These are phyloP conservation scores for Clupea harengus DNA, from an alignment of 2,113 vertebrate genomes.

Conservation along the genomic window DNA sequence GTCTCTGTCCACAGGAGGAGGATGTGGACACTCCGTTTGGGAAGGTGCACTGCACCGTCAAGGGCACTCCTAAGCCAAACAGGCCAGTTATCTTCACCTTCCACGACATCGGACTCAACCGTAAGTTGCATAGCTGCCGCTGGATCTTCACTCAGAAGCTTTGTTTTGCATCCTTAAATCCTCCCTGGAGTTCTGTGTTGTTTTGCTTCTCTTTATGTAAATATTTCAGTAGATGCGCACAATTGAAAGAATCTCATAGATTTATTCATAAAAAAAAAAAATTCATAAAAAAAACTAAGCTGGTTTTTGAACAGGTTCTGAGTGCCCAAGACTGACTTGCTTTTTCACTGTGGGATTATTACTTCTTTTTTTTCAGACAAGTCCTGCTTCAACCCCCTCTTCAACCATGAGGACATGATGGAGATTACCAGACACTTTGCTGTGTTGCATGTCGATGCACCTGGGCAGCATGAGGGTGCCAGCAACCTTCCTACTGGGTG, in stretches of 20 bases:
- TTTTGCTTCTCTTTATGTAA: background rate
- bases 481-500: slow-evolving; percentile 81
- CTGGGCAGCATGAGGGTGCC: slow-evolving; percentile 89
- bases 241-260: background rate
- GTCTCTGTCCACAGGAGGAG: slow-evolving; percentile 76
- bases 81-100: slow-evolving; percentile 88
- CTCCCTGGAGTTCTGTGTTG: background rate
- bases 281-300: background rate
- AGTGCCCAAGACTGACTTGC: background rate
- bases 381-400: slow-evolving; percentile 86
- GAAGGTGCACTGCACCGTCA: slow-evolving; percentile 82
- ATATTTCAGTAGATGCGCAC: background rate
- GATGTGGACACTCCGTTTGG: slow-evolving; percentile 88
- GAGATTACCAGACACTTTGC: slow-evolving; percentile 90
- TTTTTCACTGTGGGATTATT: background rate
- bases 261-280: background rate
- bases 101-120: slow-evolving; percentile 91
- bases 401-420: slow-evolving; percentile 90
- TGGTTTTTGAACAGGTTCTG: background rate
- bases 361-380: slow-evolving; percentile 73
- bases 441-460: slow-evolving; percentile 89
- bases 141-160: background rate
- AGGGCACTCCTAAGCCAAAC: slow-evolving; percentile 75
- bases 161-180: background rate
- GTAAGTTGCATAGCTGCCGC: slow-evolving; percentile 68